A percentile compares a stretch with the other conserved stretches of the same genome.
Conservation (phyloP, 2,888 invertebrate species). For the Pseudoips prasinana region DNA sequence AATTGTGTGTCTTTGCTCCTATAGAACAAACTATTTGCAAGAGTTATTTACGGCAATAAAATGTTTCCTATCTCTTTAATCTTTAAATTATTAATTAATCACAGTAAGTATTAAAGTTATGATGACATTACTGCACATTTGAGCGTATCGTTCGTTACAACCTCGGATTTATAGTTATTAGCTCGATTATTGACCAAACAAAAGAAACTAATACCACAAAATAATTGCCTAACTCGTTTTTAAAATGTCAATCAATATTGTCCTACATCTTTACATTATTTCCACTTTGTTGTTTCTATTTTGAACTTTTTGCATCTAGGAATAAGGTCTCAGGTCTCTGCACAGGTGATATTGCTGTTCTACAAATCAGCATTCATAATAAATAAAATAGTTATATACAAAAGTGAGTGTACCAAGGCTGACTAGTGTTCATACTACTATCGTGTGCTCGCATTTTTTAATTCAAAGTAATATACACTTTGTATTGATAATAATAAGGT, state of each 20-base stretch:
- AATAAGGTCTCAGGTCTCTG: slow-evolving; percentile 32
- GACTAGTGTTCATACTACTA: slow-evolving; percentile 47
- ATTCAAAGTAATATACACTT: slow-evolving; percentile 44
- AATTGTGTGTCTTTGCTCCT: too few species aligned
- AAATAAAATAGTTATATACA: slow-evolving; percentile 44
- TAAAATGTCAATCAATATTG: slow-evolving; percentile 50
- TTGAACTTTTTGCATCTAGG: slow-evolving; percentile 33
- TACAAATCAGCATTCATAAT: slow-evolving; percentile 54
- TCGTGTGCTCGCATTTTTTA: slow-evolving; percentile 47
- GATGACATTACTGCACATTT: too few species aligned
- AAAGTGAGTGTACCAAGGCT: slow-evolving; percentile 69
- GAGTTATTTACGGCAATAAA: too few species aligned
- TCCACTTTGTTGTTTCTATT: slow-evolving; percentile 16
- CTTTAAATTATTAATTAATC: too few species aligned
- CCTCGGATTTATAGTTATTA: slow-evolving; percentile 6
- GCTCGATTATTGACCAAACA: slow-evolving; percentile 25
- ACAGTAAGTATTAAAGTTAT: neutral
- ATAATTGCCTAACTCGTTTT: slow-evolving; percentile 37
- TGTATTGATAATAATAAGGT: slow-evolving; percentile 33
- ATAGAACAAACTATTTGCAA: too few species aligned
- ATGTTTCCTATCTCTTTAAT: too few species aligned
- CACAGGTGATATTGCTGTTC: slow-evolving; percentile 34
- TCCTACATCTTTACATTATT: slow-evolving; percentile 26
- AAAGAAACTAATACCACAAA: slow-evolving; percentile 38
- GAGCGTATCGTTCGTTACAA: neutral